Evolutionary conservation across 2,888 invertebrate species (phyloP), one percentile per base, ranked within the genome.

Genomic region (Xestoiulus laeticollis): DNA sequence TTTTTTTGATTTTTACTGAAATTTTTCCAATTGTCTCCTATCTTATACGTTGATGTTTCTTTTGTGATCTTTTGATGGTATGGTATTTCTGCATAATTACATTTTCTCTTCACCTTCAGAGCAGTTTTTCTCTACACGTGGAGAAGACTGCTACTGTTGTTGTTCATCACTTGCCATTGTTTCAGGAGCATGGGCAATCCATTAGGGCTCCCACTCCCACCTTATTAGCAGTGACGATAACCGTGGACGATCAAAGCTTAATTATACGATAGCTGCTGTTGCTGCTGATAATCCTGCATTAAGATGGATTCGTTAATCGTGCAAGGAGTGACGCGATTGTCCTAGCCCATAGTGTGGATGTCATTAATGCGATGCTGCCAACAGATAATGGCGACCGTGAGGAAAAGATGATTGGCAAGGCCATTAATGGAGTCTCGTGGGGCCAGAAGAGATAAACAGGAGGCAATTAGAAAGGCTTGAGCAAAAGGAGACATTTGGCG

Each of bases 371-470:
- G 84, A 84, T 84, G 84, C 43, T 84, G 43, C 84, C 84, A 84
- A 84, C 32, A 84, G 84, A 84, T 84, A 84, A 38, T n/a, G 22
- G 59, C 59, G 22, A 12, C n/a, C 38, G 84, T 84, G 38, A 84
- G 32, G 84, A 84, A 84, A 84, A 85, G 48, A 85, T 85, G 85
- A 85, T 85, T 85, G 85, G 48, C 85, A 85, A 30, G 43, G 48
- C 85, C 85, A 85, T 85, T 85, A 85, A 85, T 85, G 85, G 38
- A 43, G 44, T 22, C 44, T 33, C 48, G 2, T 38, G 33, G 85
- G 85, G 48, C 16, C 44, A 10, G 30, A n/a, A 22, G 44, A 85
- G 85, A 85, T 85, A 85, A 85, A 85, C 85, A n/a, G 84, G 30
- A 85, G 48, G 38, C 85, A 85, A 85, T 85, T 85, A 85, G 43